Base-by-base conservation (phyloP, 2,797 vertebrate species). In the Antennarius maculatus region DNA sequence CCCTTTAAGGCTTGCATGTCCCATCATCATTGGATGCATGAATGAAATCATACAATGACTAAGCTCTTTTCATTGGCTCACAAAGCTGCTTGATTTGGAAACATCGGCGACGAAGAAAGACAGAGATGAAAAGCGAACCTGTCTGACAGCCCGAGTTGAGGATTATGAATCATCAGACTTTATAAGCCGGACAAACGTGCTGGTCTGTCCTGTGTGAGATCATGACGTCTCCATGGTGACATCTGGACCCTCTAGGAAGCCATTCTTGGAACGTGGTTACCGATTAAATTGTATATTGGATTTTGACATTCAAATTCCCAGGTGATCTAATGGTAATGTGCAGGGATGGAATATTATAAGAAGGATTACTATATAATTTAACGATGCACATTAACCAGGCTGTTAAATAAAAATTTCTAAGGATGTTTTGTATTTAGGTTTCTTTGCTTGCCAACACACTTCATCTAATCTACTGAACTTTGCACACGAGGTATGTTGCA, bases 11-110 rank as follows among this genome's bases (percentile, higher is more conserved):
- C 71, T 74, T 66, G 77, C 65, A 63, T 77, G 80, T 83, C 71
- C 79, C 66, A 69, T 83, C 80, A 74, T 86, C 75, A 69, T 61
- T 46, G 53, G 51, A 64, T 73, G 77, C 65, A 81, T 82, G 84
- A 86, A 87, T 80, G 73, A 86, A 85, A 72, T 82, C 64, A 70
- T 80, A 82, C 86, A 91, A 86, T 83, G 79, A 88, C 80, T 90
- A 84, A 86, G 80, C 83, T 77, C 79, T 84, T 85, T 86, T 71
- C 67, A 81, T 69, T 84, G 82, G 79, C 69, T 76, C 59, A 43
- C 58, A 84, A 86, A 87, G 83, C 71, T 47, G 62, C 82, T 68
- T 80, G 81, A 86, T 86, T 82, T 77, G 62, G 66, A 77, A 80
- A 82, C 78, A 85, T 85, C 77, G 82, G 54, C 15, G 61, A n/a